A percentile compares a stretch with the other conserved stretches of the same genome.
Conservation (phyloP, 2,113 vertebrate species). For the Otus sunia region DNA sequence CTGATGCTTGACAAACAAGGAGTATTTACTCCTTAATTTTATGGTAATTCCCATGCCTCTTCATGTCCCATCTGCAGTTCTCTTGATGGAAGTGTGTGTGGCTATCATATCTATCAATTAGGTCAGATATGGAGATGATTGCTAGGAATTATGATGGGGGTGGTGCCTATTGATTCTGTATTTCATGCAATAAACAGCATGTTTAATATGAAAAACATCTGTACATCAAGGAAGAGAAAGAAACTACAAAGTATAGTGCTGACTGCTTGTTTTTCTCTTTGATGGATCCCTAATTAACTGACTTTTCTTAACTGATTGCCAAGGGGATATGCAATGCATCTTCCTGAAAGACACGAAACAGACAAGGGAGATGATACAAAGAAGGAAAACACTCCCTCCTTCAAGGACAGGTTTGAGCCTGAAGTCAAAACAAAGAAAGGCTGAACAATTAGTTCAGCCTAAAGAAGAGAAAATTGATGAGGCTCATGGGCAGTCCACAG, state of each 20-base stretch:
- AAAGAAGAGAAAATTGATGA: conserved; percentile 6
- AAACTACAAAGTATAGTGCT: neutral
- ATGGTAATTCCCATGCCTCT: neutral
- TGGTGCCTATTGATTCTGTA: neutral
- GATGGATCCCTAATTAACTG: conserved; percentile 14
- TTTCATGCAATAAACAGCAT: neutral
- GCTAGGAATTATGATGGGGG: neutral
- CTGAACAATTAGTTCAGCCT: neutral
- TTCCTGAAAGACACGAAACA: conserved; percentile 19
- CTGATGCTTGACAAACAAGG: neutral
- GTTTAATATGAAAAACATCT: conserved; percentile 19
- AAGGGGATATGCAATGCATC: neutral
- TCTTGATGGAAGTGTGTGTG: neutral
- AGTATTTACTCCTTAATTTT: neutral
- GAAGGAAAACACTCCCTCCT: neutral
- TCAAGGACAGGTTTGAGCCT: neutral
- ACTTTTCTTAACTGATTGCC: conserved; percentile 3
- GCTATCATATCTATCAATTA: neutral
- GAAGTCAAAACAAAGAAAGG: neutral
- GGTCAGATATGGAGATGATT: neutral
- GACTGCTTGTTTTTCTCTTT: neutral
- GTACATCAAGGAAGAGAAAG: neutral
- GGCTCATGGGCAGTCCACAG: neutral
- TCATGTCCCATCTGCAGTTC: neutral
- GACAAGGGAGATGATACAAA: neutral